Conservation (phyloP, 2,113 vertebrate species). For the Sceloporus undulatus region DNA sequence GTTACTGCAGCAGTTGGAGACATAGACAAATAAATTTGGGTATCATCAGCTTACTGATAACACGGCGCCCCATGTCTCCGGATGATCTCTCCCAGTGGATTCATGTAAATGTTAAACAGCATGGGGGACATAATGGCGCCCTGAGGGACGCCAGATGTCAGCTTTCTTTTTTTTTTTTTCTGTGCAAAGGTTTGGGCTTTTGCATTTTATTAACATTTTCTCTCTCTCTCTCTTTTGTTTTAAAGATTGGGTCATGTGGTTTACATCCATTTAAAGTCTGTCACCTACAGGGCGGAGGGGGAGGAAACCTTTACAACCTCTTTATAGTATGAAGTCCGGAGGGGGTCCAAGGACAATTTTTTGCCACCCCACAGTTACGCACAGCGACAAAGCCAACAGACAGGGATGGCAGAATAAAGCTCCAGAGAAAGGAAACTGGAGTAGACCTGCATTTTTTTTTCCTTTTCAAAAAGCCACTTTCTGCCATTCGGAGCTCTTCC, state of each 20-base stretch:
- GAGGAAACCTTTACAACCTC: conserved; percentile 40
- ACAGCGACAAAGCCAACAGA: conserved; percentile 53
- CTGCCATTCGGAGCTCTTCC: too few relatives aligned
- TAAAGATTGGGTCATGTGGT: conserved; percentile 72
- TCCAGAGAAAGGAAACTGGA: conserved; percentile 26
- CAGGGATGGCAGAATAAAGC: conserved; percentile 36
- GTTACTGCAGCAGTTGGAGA: too few relatives aligned
- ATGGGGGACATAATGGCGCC: too few relatives aligned
- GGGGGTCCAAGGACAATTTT: not conserved
- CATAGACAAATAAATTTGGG: too few relatives aligned
- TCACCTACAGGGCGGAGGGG: conserved; percentile 77
- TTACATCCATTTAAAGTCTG: conserved; percentile 83
- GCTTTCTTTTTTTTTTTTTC: conserved; percentile 14
- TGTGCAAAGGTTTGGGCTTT: conserved; percentile 80
- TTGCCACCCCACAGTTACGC: too few relatives aligned
- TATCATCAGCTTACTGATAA: too few relatives aligned
- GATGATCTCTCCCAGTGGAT: too few relatives aligned
- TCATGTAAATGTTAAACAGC: too few relatives aligned
- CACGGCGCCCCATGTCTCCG: too few relatives aligned
- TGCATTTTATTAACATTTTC: conserved; percentile 83
- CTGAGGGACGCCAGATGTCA: too few relatives aligned
- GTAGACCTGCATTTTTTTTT: not conserved
- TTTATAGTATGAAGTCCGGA: accelerated
- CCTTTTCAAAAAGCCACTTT: too few relatives aligned
- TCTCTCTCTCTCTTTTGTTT: conserved; percentile 47